Evolutionary conservation across 2,888 invertebrate species (phyloP).

Genomic region (Artemia sinica): DNA sequence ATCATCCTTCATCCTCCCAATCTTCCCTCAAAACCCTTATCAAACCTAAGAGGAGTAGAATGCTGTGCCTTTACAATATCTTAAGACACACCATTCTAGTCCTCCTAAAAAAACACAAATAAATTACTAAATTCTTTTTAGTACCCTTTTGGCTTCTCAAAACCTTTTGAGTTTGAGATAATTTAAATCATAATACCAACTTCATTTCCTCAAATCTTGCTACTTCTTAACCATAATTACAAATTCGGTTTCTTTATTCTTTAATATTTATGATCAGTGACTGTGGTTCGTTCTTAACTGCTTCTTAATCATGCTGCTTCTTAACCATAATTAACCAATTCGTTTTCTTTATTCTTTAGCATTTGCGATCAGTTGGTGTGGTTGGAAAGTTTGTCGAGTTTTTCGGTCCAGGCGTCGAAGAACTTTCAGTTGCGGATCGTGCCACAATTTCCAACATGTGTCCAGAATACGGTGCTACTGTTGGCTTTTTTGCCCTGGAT

Average conservation of each 20-base stretch:
- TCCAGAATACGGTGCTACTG: slow-evolving; percentile 92
- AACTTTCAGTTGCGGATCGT: slow-evolving; percentile 83
- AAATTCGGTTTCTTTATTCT: not conserved
- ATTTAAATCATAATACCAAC: no score
- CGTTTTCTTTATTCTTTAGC: slow-evolving; percentile 36
- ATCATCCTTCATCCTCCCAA: no score
- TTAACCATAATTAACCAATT: not conserved
- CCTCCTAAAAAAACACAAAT: no score
- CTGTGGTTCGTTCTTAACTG: not conserved
- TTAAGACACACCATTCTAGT: no score
- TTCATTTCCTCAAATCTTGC: no score
- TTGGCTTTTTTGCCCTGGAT: slow-evolving; percentile 88
- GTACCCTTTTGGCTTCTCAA: no score
- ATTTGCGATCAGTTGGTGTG: slow-evolving; percentile 77
- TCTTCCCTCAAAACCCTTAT: no score
- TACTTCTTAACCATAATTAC: no score
- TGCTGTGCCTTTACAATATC: no score
- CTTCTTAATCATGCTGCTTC: slow-evolving; percentile 1
- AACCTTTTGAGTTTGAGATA: no score
- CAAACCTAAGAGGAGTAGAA: no score
- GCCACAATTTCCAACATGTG: slow-evolving; percentile 99
- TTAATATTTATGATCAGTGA: not conserved
- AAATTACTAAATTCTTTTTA: no score
- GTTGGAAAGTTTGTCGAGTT: slow-evolving; percentile 99
- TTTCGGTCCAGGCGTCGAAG: slow-evolving; percentile 79